Percentiles rank a stretch among this genome's conserved stretches.
Conservation (phyloP, 1,140 invertebrate species). For the Zaprionus tsacasi region DNA sequence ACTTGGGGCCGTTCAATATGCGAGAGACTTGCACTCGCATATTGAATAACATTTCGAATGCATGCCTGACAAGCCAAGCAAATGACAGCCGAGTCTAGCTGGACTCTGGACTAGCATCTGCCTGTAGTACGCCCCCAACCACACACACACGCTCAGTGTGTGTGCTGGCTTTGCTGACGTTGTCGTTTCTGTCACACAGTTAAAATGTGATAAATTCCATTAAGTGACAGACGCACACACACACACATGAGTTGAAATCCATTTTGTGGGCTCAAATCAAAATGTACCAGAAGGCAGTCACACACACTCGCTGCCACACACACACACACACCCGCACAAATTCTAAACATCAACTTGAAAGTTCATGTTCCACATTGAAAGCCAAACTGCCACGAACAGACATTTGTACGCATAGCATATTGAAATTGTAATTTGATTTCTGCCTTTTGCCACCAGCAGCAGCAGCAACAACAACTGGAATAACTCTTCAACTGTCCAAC, state of each 20-base stretch:
- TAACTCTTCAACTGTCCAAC: constrained; percentile 58
- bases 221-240: constrained; percentile 69
- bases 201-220: constrained; percentile 82
- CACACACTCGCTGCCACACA: constrained; percentile 11
- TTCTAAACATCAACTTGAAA: constrained; percentile 73
- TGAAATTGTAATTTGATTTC: constrained; percentile 83
- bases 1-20: constrained; percentile 59
- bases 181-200: constrained; percentile 75
- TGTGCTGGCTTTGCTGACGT: constrained; percentile 47
- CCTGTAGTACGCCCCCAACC: background rate
- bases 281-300: constrained; percentile 50
- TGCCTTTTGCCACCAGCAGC: constrained; percentile 62
- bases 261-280: constrained; percentile 74
- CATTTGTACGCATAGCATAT: constrained; percentile 80
- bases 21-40: constrained; percentile 49
- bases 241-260: constrained; percentile 54
- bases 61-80: constrained; percentile 57
- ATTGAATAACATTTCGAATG: constrained; percentile 68
- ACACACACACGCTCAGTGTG: background rate
- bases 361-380: constrained; percentile 76
- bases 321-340: constrained; percentile 29
- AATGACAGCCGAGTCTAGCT: constrained; percentile 34
- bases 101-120: constrained; percentile 44
- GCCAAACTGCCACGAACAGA: constrained; percentile 73
- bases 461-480: constrained; percentile 22